Evolutionary conservation across 92 coral and sea anemone species (phyloP), one percentile per base, ranked within the genome.

Genomic region (Hydrozoanthus gracilis): DNA sequence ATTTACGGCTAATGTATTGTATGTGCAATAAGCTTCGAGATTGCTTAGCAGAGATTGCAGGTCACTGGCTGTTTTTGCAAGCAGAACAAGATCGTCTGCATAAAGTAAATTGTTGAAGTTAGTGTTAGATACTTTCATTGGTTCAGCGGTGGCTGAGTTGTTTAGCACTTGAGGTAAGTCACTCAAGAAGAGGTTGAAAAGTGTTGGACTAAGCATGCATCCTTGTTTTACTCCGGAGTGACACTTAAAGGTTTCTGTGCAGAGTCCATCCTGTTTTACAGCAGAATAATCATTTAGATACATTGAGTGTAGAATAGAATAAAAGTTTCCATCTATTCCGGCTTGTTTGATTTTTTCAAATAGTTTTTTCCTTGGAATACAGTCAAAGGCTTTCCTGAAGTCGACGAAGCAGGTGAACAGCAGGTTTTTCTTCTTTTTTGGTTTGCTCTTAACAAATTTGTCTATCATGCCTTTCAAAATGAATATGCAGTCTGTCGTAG

Each of bases 371-470:
- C 90, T 75, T 8, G 92, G 88, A 20, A 88, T 83, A 52, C 79
- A 74, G 46, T 89, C 92, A 78, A 89, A 83, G 27, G 89, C 89
- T 80, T 89, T 89, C 51, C 83, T 68, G 65, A 89, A 89, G 70
- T 89, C 92, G 73, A 86, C 87, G 64, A 62, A 89, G 90, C 92
- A 86, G 20, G 92, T 79, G 83, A 86, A 86, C 75, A 89, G 73
- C 73, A 86, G 51, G 84, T 90, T 90, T 52, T 71, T 56, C 69
- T 50, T 60, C 51, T 77, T 62, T 77, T 89, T 89, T 47, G 77
- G 71, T 48, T 73, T 88, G 79, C 71, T 44, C 72, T 88, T 86
- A 44, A 90, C 90, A 46, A 51, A 87, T 69, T 86, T 87, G 76
- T 90, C 92, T 58, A 85, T 89, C 70, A 89, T 50, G 11, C 50